These are phyloP conservation scores for Myripristis murdjan DNA, from an alignment of 2,797 vertebrate species.

Conservation along the genomic window DNA sequence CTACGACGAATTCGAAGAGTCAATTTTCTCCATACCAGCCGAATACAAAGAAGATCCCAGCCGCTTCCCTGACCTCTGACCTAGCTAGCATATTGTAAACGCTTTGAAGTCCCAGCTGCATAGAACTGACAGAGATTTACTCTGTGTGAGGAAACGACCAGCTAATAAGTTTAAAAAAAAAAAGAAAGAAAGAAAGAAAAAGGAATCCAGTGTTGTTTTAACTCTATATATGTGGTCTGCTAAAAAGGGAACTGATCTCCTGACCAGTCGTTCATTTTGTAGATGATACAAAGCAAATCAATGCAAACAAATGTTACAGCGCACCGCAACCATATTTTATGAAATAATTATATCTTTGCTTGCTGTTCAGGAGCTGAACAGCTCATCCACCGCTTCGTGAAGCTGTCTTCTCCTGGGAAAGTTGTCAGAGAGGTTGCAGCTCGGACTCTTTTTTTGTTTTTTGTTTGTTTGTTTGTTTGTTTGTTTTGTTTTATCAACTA, in stretches of 20 bases:
- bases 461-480: too few species aligned
- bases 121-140: constrained; percentile 5
- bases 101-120: too few species aligned
- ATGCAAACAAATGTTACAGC: constrained; percentile 65
- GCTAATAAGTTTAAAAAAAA: constrained; percentile 15
- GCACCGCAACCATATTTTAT: constrained; percentile 48
- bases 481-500: constrained; percentile 27
- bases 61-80: constrained; percentile 95
- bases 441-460: constrained; percentile 49
- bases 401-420: constrained; percentile 64
- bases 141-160: constrained; percentile 42
- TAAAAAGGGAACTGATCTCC: constrained; percentile 46
- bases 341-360: constrained; percentile 58
- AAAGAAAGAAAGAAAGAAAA: too few species aligned
- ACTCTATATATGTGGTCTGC: constrained; percentile 44
- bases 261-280: constrained; percentile 52
- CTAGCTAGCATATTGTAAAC: neutral
- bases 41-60: constrained; percentile 97
- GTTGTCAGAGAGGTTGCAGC: constrained; percentile 39
- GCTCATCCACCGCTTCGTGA: constrained; percentile 53
- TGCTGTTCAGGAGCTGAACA: constrained; percentile 53
- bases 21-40: constrained; percentile 92
- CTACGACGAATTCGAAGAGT: constrained; percentile 91
- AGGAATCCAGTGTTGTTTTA: constrained; percentile 45
- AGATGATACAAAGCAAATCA: constrained; percentile 67